Conservation (phyloP, 2,888 invertebrate genomes). For the Notodonta ziczac region DNA sequence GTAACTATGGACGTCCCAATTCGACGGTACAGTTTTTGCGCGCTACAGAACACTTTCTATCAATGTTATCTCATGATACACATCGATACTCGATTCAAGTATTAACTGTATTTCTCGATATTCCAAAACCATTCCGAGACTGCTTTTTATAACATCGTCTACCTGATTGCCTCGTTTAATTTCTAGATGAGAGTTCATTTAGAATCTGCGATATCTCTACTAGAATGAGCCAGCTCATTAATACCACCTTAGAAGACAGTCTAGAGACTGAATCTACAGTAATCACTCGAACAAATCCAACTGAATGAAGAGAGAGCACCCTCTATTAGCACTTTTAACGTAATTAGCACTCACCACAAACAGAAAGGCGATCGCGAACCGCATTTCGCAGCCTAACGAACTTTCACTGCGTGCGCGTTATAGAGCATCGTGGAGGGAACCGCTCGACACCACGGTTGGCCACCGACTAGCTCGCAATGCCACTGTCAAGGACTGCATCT, state of each 20-base stretch:
- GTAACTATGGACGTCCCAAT: slow-evolving; percentile 31
- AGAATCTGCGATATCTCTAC: not conserved
- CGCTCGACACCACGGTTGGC: slow-evolving; percentile 61
- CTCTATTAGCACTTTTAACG: slow-evolving; percentile 68
- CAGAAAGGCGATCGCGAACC: slow-evolving; percentile 79
- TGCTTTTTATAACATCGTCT: slow-evolving; percentile 5
- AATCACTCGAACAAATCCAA: slow-evolving; percentile 39
- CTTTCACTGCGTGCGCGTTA: slow-evolving; percentile 76
- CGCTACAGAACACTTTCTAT: slow-evolving; percentile 31
- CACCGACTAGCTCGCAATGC: slow-evolving; percentile 66
- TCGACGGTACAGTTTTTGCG: slow-evolving; percentile 37
- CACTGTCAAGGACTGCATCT: slow-evolving; percentile 71
- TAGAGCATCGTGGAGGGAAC: slow-evolving; percentile 68
- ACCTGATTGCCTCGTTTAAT: slow-evolving; percentile 3
- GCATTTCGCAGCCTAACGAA: slow-evolving; percentile 78
- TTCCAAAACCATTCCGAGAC: slow-evolving; percentile 2
- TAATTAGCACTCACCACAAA: slow-evolving; percentile 82
- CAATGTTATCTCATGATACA: slow-evolving; percentile 23
- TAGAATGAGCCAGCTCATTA: not conserved
- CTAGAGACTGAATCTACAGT: slow-evolving; percentile 31
- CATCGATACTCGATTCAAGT: slow-evolving; percentile 6
- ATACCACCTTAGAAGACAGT: slow-evolving; percentile 33
- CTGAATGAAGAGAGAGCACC: slow-evolving; percentile 56
- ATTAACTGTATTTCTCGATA: slow-evolving; percentile 7
- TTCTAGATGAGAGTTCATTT: slow-evolving; percentile 1